Conservation (phyloP, 2,888 invertebrate species). For the Oscheius sp. region DNA sequence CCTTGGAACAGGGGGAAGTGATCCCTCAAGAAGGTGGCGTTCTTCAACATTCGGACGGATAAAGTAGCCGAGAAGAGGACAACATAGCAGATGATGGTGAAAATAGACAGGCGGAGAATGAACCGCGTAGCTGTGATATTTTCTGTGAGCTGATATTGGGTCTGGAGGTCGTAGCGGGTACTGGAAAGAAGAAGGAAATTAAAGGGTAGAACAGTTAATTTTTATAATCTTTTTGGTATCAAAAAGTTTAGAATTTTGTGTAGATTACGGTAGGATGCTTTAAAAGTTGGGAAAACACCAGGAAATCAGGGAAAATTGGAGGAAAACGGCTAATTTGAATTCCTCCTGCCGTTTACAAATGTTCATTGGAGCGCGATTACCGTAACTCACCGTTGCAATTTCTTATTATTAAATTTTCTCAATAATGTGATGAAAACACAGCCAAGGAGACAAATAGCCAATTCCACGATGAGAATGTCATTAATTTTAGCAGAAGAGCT, state of each 20-base stretch:
- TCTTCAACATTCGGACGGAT: slow-evolving; percentile 8
- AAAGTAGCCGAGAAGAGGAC: slow-evolving; percentile 3
- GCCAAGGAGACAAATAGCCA: slow-evolving; percentile 7
- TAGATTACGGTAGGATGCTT: no score
- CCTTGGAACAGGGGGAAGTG: slow-evolving; percentile 32
- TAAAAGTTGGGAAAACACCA: neutral
- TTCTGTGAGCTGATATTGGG: slow-evolving; percentile 26
- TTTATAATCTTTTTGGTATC: no score
- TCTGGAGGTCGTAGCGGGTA: slow-evolving; percentile 15
- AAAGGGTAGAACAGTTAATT: no score
- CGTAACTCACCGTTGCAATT: neutral
- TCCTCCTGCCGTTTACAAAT: neutral
- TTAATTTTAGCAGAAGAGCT: slow-evolving; percentile 6
- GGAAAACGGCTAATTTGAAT: no score
- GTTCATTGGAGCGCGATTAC: no score
- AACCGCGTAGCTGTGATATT: slow-evolving; percentile 27
- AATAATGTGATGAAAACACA: neutral
- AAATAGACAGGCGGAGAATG: slow-evolving; percentile 19
- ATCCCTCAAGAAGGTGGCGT: neutral
- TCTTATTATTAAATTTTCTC: slow-evolving; percentile 18
- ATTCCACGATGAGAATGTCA: neutral
- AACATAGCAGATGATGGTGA: slow-evolving; percentile 17
- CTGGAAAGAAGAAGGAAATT: neutral
- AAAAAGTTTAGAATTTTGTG: no score
- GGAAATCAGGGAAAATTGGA: neutral